phyloP scores from a whole-genome alignment of 2,113 vertebrate species.

The Saccopteryx bilineata region DNA sequence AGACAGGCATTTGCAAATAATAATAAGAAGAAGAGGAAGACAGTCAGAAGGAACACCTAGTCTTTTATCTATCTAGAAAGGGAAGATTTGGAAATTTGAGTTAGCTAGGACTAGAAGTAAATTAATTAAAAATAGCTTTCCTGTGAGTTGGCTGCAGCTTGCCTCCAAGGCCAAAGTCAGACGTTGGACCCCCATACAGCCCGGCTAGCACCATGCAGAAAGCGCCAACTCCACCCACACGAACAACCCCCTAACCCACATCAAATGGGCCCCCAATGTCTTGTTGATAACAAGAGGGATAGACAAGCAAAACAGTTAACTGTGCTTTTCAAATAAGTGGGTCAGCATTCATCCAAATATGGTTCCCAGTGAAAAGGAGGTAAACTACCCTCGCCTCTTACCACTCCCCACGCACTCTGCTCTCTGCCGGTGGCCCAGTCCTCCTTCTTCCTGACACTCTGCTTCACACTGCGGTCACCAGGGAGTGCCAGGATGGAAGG shows the following conservation, averaged over 20 bases:
- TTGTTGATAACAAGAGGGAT: background rate
- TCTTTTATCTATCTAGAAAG: slow-evolving; percentile 7
- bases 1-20: background rate
- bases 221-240: background rate
- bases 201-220: background rate
- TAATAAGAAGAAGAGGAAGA: background rate
- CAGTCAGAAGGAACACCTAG: background rate
- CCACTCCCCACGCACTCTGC: background rate
- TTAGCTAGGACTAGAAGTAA: background rate
- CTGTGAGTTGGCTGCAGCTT: background rate
- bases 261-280: background rate
- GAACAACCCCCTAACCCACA: background rate
- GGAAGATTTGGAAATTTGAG: background rate
- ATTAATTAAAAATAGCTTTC: slow-evolving; percentile 25
- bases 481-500: background rate
- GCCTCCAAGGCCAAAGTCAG: background rate
- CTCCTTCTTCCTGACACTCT: background rate
- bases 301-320: background rate
- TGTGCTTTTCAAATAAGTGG: background rate
- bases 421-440: background rate
- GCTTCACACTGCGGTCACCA: background rate
- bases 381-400: background rate
- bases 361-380: background rate
- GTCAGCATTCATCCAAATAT: background rate
- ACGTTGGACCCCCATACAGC: background rate